phyloP scores from a whole-genome alignment of 2,797 vertebrate genomes.

The Mallotus villosus region DNA sequence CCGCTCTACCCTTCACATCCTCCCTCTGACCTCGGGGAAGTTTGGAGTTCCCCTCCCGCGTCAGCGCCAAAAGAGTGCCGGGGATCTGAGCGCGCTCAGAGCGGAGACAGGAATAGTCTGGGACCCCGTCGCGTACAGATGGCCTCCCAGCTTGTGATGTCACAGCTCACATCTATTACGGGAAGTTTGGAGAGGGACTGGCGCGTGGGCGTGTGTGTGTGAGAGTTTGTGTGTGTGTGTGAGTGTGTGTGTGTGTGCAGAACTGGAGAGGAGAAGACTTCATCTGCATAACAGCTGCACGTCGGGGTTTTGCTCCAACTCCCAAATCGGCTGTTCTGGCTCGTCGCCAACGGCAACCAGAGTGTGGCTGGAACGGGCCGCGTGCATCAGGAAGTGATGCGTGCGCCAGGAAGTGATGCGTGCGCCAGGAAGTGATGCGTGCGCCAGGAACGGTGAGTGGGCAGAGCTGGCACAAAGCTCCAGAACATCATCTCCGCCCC shows the following conservation, averaged over 20 bases:
- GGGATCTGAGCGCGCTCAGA: constrained; percentile 60
- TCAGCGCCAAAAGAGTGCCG: constrained; percentile 69
- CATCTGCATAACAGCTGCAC: constrained; percentile 55
- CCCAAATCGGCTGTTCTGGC: constrained; percentile 72
- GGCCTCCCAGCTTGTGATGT: constrained; percentile 84
- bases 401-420: constrained; percentile 60
- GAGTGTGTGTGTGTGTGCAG: neutral
- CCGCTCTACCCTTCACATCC: constrained; percentile 54
- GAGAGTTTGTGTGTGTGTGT: constrained; percentile 12
- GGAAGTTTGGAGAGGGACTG: constrained; percentile 77
- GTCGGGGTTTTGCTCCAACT: constrained; percentile 55
- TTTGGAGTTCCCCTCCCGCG: constrained; percentile 65
- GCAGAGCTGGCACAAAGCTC: constrained; percentile 54
- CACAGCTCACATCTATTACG: constrained; percentile 80
- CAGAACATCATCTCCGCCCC: constrained; percentile 45
- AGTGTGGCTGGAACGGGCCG: constrained; percentile 58
- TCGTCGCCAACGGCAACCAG: constrained; percentile 62
- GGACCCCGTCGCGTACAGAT: constrained; percentile 77
- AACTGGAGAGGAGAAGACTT: constrained; percentile 70
- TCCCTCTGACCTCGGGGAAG: constrained; percentile 74
- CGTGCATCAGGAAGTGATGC: constrained; percentile 53
- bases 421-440: constrained; percentile 52
- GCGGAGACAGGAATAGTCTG: constrained; percentile 77
- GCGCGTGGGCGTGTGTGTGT: constrained; percentile 28
- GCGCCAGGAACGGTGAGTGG: constrained; percentile 60